These are phyloP conservation scores for Lypha dubia DNA, from an alignment of 2,888 invertebrate genomes.

Conservation along the genomic window DNA sequence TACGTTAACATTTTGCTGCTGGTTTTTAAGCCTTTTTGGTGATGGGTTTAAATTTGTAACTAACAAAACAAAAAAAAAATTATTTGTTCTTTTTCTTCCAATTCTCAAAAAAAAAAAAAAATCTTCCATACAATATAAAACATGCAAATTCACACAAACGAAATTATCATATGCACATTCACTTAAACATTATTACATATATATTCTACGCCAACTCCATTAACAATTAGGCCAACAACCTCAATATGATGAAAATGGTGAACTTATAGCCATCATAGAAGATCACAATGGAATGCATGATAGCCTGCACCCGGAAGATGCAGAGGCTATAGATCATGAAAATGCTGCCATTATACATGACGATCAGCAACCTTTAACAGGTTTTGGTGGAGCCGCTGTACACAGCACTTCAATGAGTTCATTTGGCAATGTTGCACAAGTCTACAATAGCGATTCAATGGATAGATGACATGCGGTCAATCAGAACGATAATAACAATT, in stretches of 20 bases:
- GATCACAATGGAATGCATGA: slow-evolving; percentile 76
- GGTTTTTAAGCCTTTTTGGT: slow-evolving; percentile 66
- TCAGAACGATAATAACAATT: slow-evolving; percentile 82
- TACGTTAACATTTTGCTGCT: slow-evolving; percentile 49
- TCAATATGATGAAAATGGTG: slow-evolving; percentile 78
- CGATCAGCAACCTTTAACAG: slow-evolving; percentile 81
- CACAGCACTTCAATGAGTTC: slow-evolving; percentile 79
- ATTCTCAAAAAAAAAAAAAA: slow-evolving; percentile 70
- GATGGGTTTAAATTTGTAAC: slow-evolving; percentile 76
- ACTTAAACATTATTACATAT: slow-evolving; percentile 23
- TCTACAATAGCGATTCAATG: slow-evolving; percentile 73
- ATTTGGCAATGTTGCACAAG: slow-evolving; percentile 75
- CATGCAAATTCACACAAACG: slow-evolving; percentile 66
- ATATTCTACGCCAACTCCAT: slow-evolving; percentile 24
- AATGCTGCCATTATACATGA: slow-evolving; percentile 81
- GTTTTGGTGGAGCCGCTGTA: slow-evolving; percentile 78
- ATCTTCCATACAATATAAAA: slow-evolving; percentile 73
- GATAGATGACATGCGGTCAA: slow-evolving; percentile 83
- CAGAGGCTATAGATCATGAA: slow-evolving; percentile 81
- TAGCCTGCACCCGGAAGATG: slow-evolving; percentile 77
- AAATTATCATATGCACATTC: slow-evolving; percentile 64
- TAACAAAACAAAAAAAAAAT: slow-evolving; percentile 76
- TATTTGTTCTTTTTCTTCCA: slow-evolving; percentile 75
- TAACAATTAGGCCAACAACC: slow-evolving; percentile 75
- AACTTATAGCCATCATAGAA: slow-evolving; percentile 80